Evolutionary conservation across 2,888 invertebrate genomes (phyloP).

Genomic region (Tillus elongatus): DNA sequence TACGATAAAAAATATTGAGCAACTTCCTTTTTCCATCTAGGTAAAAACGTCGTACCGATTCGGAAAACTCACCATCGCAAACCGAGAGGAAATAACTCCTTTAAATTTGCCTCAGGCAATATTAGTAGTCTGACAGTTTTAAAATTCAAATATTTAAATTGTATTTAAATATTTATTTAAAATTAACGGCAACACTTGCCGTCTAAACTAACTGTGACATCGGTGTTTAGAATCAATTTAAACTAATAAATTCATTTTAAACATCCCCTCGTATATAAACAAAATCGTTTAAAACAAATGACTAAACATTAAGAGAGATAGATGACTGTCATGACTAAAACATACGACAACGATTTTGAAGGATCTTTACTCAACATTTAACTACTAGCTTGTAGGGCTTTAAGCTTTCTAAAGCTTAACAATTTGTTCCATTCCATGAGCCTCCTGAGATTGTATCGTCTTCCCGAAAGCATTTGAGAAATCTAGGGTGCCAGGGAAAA

Average conservation of each 20-base stretch:
- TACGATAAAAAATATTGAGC: conserved; percentile 33
- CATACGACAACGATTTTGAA: conserved; percentile 16
- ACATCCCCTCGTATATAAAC: conserved; percentile 9
- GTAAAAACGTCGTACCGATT: conserved; percentile 14
- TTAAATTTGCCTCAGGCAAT: conserved; percentile 45
- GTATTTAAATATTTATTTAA: conserved; percentile 12
- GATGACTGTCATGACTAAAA: conserved; percentile 34
- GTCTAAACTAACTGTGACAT: conserved; percentile 10
- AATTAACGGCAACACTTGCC: conserved; percentile 13
- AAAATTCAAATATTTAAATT: conserved; percentile 10
- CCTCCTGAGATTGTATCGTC: no score
- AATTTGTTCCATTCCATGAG: no score
- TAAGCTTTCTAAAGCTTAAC: no score
- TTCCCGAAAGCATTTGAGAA: no score
- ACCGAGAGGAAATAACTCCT: no score
- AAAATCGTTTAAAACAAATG: conserved; percentile 17
- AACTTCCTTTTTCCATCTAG: conserved; percentile 40
- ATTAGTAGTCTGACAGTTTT: conserved; percentile 24
- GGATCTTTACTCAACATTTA: conserved; percentile 24
- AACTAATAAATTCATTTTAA: conserved; percentile 8
- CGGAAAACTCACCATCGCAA: no score
- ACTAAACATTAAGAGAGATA: conserved; percentile 36
- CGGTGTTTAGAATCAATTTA: neutral
- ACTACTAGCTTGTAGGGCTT: no score
- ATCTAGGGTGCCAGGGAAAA: no score